Conservation (phyloP, 2,888 invertebrate species). For the Blastobasis adustella region DNA sequence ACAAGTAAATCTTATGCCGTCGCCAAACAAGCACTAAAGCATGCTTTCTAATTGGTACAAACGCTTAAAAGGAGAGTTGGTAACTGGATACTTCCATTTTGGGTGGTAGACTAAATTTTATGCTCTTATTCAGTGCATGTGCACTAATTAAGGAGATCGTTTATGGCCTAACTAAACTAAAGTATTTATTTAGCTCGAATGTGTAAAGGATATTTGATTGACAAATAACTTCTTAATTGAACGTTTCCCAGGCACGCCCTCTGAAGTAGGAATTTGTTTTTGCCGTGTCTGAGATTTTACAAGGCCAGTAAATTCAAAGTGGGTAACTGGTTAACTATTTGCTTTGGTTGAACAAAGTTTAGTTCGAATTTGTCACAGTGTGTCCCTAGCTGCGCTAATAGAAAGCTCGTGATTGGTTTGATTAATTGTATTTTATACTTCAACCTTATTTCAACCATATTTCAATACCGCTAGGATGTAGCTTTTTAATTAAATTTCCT, state of each 20-base stretch:
- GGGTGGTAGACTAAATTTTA: constrained; percentile 25
- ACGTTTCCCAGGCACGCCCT: constrained; percentile 39
- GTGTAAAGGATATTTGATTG: constrained; percentile 15
- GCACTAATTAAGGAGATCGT: constrained; percentile 41
- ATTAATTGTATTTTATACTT: no score
- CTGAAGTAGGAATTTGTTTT: constrained; percentile 14
- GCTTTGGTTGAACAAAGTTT: no score
- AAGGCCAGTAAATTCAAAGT: no score
- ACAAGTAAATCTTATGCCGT: constrained; percentile 24
- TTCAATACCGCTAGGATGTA: no score
- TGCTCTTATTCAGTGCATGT: constrained; percentile 33
- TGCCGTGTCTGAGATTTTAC: not conserved
- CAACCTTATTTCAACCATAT: no score
- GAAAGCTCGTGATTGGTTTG: no score
- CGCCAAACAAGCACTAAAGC: constrained; percentile 23
- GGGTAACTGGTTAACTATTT: no score
- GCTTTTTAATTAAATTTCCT: no score
- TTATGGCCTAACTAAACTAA: constrained; percentile 16
- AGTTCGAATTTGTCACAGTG: no score
- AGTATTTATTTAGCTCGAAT: constrained; percentile 8
- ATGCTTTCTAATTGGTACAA: constrained; percentile 44
- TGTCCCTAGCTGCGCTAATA: no score
- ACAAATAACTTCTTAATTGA: constrained; percentile 37
- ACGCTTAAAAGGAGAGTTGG: constrained; percentile 30
- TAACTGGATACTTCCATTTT: constrained; percentile 23